These are phyloP conservation scores for Helleia helle DNA, from an alignment of 2,888 invertebrate species.

Conservation along the genomic window DNA sequence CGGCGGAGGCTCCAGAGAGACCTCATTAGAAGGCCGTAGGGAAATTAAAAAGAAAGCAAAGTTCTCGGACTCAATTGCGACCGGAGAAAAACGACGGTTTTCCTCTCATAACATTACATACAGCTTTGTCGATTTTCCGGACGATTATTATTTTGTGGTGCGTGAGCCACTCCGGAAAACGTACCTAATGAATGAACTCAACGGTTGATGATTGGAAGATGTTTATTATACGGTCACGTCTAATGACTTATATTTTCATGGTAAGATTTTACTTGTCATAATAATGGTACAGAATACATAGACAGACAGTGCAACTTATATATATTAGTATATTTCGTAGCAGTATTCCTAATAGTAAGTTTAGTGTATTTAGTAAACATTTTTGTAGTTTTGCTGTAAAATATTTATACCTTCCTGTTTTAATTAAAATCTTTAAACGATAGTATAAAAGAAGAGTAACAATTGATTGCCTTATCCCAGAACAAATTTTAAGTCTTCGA, in stretches of 20 bases:
- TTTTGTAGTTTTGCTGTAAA: too few relatives aligned
- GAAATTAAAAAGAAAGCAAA: conserved; percentile 75
- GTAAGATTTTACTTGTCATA: too few relatives aligned
- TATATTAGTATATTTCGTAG: too few relatives aligned
- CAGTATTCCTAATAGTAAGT: too few relatives aligned
- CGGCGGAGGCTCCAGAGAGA: conserved; percentile 61
- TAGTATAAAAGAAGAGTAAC: conserved; percentile 33
- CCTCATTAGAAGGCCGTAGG: conserved; percentile 73
- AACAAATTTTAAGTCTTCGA: conserved; percentile 58
- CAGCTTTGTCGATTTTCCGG: conserved; percentile 72
- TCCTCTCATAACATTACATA: conserved; percentile 73
- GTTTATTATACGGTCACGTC: too few relatives aligned
- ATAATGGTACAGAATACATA: too few relatives aligned
- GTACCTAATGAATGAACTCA: conserved; percentile 52
- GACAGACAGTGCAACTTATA: too few relatives aligned
- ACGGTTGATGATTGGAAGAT: conserved; percentile 10
- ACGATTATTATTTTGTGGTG: conserved; percentile 74
- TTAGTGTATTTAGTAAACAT: too few relatives aligned
- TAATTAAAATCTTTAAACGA: conserved; percentile 14
- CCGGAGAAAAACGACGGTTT: conserved; percentile 61
- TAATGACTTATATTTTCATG: too few relatives aligned
- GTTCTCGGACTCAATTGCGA: conserved; percentile 71
- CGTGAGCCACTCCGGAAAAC: conserved; percentile 65
- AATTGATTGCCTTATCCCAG: conserved; percentile 52
- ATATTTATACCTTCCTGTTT: too few relatives aligned